phyloP scores from a whole-genome alignment of 2,113 vertebrate genomes.

The Phoxinus phoxinus region DNA sequence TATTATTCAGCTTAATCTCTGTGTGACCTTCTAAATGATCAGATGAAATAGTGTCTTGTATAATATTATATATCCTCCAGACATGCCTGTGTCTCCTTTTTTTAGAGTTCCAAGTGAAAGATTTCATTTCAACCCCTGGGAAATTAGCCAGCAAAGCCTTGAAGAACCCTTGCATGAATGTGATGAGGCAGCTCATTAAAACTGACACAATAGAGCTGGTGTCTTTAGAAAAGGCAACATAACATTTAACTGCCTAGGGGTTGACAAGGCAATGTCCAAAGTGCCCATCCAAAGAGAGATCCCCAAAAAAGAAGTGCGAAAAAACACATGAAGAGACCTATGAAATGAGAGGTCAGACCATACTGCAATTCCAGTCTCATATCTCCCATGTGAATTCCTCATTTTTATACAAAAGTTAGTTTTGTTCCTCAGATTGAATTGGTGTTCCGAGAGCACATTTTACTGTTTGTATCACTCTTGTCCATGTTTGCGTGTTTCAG shows the following conservation, averaged over 20 bases:
- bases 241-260: not conserved
- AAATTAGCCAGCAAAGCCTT: slow-evolving; percentile 32
- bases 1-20: not conserved
- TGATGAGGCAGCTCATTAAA: slow-evolving; percentile 45
- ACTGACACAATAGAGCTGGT: not conserved
- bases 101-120: slow-evolving; percentile 7
- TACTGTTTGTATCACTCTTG: not conserved
- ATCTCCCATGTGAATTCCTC: not conserved
- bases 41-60: not conserved
- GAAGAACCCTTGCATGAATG: slow-evolving; percentile 30
- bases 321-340: not conserved
- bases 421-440: not conserved
- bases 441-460: not conserved
- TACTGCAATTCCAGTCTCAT: not conserved
- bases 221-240: slow-evolving; percentile 21
- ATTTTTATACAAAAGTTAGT: not conserved
- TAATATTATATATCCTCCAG: not conserved
- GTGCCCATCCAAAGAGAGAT: not conserved
- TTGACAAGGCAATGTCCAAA: slow-evolving; percentile 30
- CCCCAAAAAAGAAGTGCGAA: not conserved
- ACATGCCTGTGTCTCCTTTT: not conserved
- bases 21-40: not conserved
- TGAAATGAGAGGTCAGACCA: not conserved
- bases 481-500: not conserved
- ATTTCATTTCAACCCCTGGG: slow-evolving; percentile 25